Evolutionary conservation across 2,888 invertebrate species (phyloP), one percentile per base, ranked within the genome.

Genomic region (Tenodera sinensis): DNA sequence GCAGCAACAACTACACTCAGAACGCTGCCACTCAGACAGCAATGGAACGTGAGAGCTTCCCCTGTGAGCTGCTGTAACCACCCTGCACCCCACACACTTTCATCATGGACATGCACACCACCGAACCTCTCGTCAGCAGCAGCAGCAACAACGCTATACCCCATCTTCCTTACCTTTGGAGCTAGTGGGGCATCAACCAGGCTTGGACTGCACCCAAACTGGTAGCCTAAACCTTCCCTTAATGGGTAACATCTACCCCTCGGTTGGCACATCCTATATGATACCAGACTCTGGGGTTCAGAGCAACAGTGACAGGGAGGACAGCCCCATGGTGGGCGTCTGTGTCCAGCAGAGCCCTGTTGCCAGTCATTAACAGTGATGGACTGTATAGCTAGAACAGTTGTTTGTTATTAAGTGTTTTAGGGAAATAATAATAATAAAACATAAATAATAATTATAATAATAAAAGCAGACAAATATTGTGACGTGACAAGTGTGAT

Each of bases 301-400:
- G 90, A 91, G 92, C 88, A 91, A 82, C 82, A 93, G 91, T 94
- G 95, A 95, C 91, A 93, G 95, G 91, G 96, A 96, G 91, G 96
- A 96, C 92, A 96, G 96, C 92, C 97, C 97, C 91, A 97, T 98
- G 97, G 96, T 98, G 92, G 97, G 96, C 91, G 97, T 97, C 92
- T 97, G 98, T 94, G 96, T 97, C 93, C 97, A 97, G 94, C 98
- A 98, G 95, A 97, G 97, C 95, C 98, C 98, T 92, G 98, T 98
- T 93, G 98, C 97, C 93, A 98, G 98, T 93, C 98, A 98, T 94
- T 96, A 92, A 92, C 92, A 88, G 84, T 54, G 88, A 89, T 85
- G 34, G 88, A 89, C 88, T 84, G 42, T 82, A 84, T 85, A 25
- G 28, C 85, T 89, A 89, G 89, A 85, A 85, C 42, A 28, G 47